Base-by-base conservation (phyloP, 2,113 vertebrate species). In the Bubo bubo region DNA sequence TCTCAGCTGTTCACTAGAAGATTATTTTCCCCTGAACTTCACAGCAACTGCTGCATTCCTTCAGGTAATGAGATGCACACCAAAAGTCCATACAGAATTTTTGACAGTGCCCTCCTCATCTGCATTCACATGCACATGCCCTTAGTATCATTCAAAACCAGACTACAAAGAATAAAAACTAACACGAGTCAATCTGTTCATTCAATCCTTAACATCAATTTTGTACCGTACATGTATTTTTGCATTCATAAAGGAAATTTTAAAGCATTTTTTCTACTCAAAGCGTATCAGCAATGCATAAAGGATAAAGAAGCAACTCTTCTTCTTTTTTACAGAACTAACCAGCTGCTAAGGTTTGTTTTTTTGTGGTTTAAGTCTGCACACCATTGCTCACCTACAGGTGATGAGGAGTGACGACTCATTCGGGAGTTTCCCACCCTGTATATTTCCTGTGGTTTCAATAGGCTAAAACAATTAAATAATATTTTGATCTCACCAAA, bases 401-500 rank as follows among this genome's bases (percentile, higher is more conserved):
- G 47, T 88, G 91, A 96, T 20, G 28, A 95, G 55, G 59, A 62
- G 35, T 53, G 62, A 90, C 37, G 12, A 91, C 45, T 77, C 88
- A 93, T 67, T 53, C 96, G 72, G 74, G 63, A 97, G 59, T 95
- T 95, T 93, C 88, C 96, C 89, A 97, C 32, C 64, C 79, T 94
- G 55, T 75, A 15, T 71, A 90, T 67, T 96, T 97, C 96, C 97
- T 97, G 92, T 75, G 95, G 26, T 93, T 97, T 68, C 73, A 97
- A 19, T 17, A 93, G 53, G 45, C 93, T 97, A 95, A 92, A 95
- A 96, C 75, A 97, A 90, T 83, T 92, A 76, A 90, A 97, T 93
- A 98, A 97, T 96, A 98, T 97, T 95, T 97, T 97, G 47, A 96
- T 96, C 81, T 96, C 81, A 83, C 43, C 32, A 58, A 95, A 79